A percentile compares a stretch with the other conserved stretches of the same genome.
These are phyloP conservation scores for Synodontis membranacea DNA, from an alignment of 2,113 vertebrate genomes.

Conservation along the genomic window DNA sequence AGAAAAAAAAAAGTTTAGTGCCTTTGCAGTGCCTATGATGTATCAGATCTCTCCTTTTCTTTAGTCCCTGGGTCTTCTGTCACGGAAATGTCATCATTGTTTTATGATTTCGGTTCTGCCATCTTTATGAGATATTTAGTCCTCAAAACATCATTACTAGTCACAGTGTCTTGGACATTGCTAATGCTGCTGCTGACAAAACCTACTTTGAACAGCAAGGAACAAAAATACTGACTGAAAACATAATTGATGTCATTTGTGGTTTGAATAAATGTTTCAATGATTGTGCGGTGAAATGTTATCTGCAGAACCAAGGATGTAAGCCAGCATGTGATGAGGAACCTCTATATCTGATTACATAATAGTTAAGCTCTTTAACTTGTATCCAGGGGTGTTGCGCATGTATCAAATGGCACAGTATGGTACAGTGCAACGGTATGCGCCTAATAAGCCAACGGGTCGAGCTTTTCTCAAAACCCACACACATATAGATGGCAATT, in stretches of 20 bases:
- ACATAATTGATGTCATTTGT: background rate
- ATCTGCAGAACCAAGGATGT: background rate
- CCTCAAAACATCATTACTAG: background rate
- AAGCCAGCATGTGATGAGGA: background rate
- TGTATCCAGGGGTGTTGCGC: background rate
- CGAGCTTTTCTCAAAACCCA: constrained; percentile 34
- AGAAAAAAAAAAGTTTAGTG: too few species aligned
- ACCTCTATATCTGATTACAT: background rate
- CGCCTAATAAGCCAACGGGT: constrained; percentile 27
- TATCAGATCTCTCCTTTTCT: background rate
- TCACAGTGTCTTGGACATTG: background rate
- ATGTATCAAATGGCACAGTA: background rate
- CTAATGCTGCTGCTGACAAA: background rate
- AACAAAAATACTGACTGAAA: background rate
- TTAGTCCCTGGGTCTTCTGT: background rate
- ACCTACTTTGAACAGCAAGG: background rate
- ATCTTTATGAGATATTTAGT: background rate
- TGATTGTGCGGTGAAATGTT: background rate
- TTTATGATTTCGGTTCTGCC: background rate
- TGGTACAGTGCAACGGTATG: background rate
- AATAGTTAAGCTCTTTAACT: background rate
- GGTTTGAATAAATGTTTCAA: background rate
- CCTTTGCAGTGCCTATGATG: background rate
- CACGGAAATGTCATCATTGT: background rate
- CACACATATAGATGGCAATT: constrained; percentile 26